Percentiles rank a stretch among this genome's conserved stretches.
Conservation (phyloP, 2,888 invertebrate genomes). For the Eulithis testata region DNA sequence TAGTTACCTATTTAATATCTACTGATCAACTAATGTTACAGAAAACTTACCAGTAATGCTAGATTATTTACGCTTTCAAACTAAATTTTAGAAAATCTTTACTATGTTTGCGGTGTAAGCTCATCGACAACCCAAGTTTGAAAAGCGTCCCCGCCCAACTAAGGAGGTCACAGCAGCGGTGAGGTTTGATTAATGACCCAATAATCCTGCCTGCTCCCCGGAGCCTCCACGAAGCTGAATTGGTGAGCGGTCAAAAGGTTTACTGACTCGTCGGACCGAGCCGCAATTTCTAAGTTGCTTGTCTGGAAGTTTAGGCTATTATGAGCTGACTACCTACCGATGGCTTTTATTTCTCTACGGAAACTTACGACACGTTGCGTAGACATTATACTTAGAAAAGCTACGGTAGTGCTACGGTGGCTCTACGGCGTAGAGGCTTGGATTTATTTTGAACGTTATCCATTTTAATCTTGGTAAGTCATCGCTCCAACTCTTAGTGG, state of each 20-base stretch:
- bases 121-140: conserved; percentile 48
- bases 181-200: conserved; percentile 82
- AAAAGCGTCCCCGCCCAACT: conserved; percentile 24
- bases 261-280: conserved; percentile 75
- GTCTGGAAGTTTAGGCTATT: conserved; percentile 25
- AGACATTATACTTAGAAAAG: conserved; percentile 1
- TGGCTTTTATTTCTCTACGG: neutral
- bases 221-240: conserved; percentile 83
- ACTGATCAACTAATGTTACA: too few relatives aligned
- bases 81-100: too few relatives aligned
- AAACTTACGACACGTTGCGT: neutral
- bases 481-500: too few relatives aligned
- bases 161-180: conserved; percentile 51
- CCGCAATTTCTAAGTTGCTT: conserved; percentile 48
- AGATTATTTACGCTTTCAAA: neutral
- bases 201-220: conserved; percentile 75
- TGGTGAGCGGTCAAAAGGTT: conserved; percentile 84
- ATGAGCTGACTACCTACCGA: conserved; percentile 5
- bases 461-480: too few relatives aligned
- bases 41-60: neutral
- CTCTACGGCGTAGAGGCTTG: conserved; percentile 11
- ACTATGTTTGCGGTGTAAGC: conserved; percentile 12
- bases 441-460: too few relatives aligned
- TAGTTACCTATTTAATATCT: too few relatives aligned
- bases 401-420: conserved; percentile 2